Base-by-base conservation (phyloP, 2,113 vertebrate genomes). In the Saccopteryx bilineata region DNA sequence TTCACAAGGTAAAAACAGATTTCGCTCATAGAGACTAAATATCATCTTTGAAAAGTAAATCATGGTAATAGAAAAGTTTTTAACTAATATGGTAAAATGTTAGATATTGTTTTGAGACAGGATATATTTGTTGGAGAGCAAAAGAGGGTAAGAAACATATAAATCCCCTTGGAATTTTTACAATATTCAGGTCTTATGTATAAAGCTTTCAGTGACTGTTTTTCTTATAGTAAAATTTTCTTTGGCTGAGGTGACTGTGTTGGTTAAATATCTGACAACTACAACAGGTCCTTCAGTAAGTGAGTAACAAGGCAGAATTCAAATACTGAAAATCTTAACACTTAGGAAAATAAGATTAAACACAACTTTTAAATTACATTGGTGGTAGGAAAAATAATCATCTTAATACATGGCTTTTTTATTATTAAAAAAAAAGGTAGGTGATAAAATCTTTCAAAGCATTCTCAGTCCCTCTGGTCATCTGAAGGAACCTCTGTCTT, bases 331-430 rank as follows among this genome's bases (percentile, higher is more conserved):
- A 48, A 52, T 93, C 58, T 76, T 93, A 95, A 91, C 66, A 87
- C 68, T 85, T 93, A 84, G 61, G 58, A n/a, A 97, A 86, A 83
- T 91, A 69, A 92, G 96, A 39, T 50, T 89, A 97, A 74, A 75
- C 84, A 74, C 60, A 95, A 21, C 21, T 31, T 88, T 87, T 92
- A 87, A 92, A 26, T 88, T 18, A 61, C 1, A 26, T 89, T 15
- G 69, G 1, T 69, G 71, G 19, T 74, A 87, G 33, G 46, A 84
- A 83, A 69, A 89, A 58, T 80, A 75, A 79, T 60, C 46, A 12
- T 72, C 24, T 39, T 19, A 93, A 89, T 33, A 33, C 1, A 11
- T 72, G 14, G 14, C 83, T 93, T 86, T 96, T 87, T 81, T 94
- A 81, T 96, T 28, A n/a, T 85, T 33, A 78, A 13, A 89, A 96